Conservation (phyloP, 2,797 vertebrate species). For the Ptychadena robeensis region DNA sequence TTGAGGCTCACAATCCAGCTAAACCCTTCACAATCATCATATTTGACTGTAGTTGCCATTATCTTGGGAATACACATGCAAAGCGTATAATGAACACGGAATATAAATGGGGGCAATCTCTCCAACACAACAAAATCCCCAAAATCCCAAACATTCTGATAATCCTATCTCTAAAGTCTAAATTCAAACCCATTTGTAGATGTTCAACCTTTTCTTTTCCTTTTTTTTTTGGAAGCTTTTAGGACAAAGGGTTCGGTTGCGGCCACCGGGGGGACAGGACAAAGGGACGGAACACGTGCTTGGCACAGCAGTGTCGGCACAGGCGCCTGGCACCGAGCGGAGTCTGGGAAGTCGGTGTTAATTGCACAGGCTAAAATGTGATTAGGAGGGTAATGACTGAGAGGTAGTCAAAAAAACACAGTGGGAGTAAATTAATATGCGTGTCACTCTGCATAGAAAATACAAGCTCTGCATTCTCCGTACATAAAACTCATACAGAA, state of each 20-base stretch:
- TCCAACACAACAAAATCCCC: too few relatives aligned
- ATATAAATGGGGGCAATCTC: too few relatives aligned
- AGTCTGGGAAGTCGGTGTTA: conserved; percentile 5
- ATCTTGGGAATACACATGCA: too few relatives aligned
- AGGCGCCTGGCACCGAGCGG: not conserved
- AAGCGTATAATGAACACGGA: not conserved
- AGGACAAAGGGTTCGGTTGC: conserved; percentile 22
- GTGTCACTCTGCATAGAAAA: conserved; percentile 25
- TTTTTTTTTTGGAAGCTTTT: not conserved
- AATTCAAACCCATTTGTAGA: too few relatives aligned
- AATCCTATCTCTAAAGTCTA: too few relatives aligned
- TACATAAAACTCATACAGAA: not conserved
- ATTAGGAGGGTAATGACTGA: conserved; percentile 42
- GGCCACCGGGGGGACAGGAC: not conserved
- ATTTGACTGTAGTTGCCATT: not conserved
- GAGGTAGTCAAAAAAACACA: conserved; percentile 7
- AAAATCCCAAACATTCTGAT: too few relatives aligned
- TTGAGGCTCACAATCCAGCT: not conserved
- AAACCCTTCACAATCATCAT: not conserved
- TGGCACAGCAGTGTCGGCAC: not conserved
- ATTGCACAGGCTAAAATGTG: conserved; percentile 41
- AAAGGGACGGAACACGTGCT: conserved; percentile 3
- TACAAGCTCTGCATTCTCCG: not conserved
- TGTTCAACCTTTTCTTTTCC: too few relatives aligned
- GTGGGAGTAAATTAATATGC: conserved; percentile 39